Evolutionary conservation across 2,888 invertebrate species (phyloP).

Genomic region (Drosophila ezoana): DNA sequence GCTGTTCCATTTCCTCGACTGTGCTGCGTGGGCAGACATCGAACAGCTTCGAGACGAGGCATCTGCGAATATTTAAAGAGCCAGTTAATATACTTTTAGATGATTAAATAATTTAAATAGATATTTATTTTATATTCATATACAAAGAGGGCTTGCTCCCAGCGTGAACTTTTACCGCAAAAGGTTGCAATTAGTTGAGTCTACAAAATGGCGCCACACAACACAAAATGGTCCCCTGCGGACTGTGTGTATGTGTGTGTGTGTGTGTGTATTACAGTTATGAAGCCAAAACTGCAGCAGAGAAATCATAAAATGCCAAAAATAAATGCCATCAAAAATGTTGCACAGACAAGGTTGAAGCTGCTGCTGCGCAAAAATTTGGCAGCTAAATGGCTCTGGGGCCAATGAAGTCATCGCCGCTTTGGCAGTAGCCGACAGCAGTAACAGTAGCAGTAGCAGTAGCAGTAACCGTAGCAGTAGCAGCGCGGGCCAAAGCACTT

Average conservation of each 20-base stretch:
- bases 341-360: slow-evolving; percentile 67
- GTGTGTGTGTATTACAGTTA: slow-evolving; percentile 45
- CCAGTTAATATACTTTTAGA: slow-evolving; percentile 1
- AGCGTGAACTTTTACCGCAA: slow-evolving; percentile 16
- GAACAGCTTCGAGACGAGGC: slow-evolving; percentile 96
- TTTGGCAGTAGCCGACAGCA: slow-evolving; percentile 32
- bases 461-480: not conserved
- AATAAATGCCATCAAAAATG: slow-evolving; percentile 73
- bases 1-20: slow-evolving; percentile 95
- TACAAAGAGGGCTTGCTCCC: slow-evolving; percentile 7
- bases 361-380: slow-evolving; percentile 48
- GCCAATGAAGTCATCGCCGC: slow-evolving; percentile 73
- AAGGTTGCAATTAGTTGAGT: slow-evolving; percentile 43
- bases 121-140: not conserved
- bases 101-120: not conserved
- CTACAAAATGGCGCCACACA: slow-evolving; percentile 33
- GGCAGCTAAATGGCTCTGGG: slow-evolving; percentile 56
- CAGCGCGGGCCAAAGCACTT: slow-evolving; percentile 33
- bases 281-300: slow-evolving; percentile 49
- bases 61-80: slow-evolving; percentile 85
- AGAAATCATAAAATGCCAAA: slow-evolving; percentile 75
- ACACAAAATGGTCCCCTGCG: slow-evolving; percentile 21
- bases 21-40: slow-evolving; percentile 97
- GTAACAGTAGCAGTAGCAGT: not conserved
- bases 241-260: slow-evolving; percentile 3